Percentiles rank a stretch among this genome's conserved stretches.
Conservation (phyloP, 2,797 vertebrate species). For the Ciconia nigra region DNA sequence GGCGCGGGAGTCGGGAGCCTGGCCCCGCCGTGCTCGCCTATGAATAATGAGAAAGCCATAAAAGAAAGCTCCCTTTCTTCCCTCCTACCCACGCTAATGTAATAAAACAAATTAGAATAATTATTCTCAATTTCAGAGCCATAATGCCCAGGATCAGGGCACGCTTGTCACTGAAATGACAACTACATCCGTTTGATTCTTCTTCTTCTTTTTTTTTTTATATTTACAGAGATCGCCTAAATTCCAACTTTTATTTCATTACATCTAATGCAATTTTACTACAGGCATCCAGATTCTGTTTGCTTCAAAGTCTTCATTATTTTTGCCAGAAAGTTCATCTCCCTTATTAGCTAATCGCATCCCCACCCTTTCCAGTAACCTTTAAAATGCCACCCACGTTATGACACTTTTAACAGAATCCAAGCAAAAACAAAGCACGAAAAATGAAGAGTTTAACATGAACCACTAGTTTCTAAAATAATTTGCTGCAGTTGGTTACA, state of each 20-base stretch:
- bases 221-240: slow-evolving; percentile 8
- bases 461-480: not conserved
- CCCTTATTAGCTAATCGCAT: slow-evolving; percentile 44
- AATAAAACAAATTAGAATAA: slow-evolving; percentile 87
- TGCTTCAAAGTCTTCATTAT: slow-evolving; percentile 50
- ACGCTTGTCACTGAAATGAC: slow-evolving; percentile 75
- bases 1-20: slow-evolving; percentile 47
- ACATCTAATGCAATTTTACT: slow-evolving; percentile 75
- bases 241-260: slow-evolving; percentile 81
- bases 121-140: slow-evolving; percentile 71
- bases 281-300: slow-evolving; percentile 13
- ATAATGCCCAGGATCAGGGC: slow-evolving; percentile 69
- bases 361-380: slow-evolving; percentile 54
- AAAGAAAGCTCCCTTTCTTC: slow-evolving; percentile 84
- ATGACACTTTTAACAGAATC: slow-evolving; percentile 28
- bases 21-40: slow-evolving; percentile 24
- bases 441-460: not conserved
- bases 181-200: slow-evolving; percentile 75
- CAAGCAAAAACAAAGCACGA: not conserved
- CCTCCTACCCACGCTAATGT: slow-evolving; percentile 79
- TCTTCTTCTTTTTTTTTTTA: not conserved
- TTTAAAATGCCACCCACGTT: slow-evolving; percentile 46
- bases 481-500: not conserved
- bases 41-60: slow-evolving; percentile 71
- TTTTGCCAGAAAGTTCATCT: slow-evolving; percentile 37